A percentile compares a stretch with the other conserved stretches of the same genome.
Conservation (phyloP, 2,113 vertebrate species). For the Beaufortia kweichowensis region DNA sequence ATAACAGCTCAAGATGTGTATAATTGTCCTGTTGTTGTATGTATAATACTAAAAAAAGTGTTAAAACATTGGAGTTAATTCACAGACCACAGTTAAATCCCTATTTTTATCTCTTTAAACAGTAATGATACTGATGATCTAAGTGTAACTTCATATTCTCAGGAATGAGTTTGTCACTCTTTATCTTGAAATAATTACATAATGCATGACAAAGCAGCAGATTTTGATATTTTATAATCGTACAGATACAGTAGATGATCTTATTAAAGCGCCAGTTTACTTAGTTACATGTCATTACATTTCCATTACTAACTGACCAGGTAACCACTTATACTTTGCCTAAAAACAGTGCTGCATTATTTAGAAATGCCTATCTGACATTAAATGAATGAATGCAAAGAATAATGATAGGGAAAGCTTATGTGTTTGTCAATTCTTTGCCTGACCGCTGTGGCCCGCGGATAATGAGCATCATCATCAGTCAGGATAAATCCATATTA, state of each 20-base stretch:
- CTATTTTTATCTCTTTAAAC: no score
- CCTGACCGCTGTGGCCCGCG: background rate
- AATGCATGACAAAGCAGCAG: background rate
- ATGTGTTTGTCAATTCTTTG: conserved; percentile 6
- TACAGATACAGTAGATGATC: background rate
- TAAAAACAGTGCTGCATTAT: conserved; percentile 7
- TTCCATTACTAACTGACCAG: background rate
- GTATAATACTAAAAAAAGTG: background rate
- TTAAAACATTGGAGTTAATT: background rate
- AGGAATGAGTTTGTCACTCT: no score
- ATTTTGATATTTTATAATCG: background rate
- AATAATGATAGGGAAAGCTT: background rate
- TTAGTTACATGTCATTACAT: conserved; percentile 18
- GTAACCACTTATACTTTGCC: background rate
- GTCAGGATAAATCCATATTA: conserved; percentile 33
- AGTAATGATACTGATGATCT: no score
- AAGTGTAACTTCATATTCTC: no score
- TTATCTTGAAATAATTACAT: background rate
- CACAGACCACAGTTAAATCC: no score
- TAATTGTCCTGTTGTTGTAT: background rate
- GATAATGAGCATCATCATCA: conserved; percentile 17
- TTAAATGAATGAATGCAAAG: background rate
- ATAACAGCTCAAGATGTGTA: background rate
- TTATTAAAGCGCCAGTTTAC: background rate
- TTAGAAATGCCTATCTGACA: background rate